Base-by-base conservation (phyloP, 2,888 invertebrate genomes). In the Diadromus collaris region DNA sequence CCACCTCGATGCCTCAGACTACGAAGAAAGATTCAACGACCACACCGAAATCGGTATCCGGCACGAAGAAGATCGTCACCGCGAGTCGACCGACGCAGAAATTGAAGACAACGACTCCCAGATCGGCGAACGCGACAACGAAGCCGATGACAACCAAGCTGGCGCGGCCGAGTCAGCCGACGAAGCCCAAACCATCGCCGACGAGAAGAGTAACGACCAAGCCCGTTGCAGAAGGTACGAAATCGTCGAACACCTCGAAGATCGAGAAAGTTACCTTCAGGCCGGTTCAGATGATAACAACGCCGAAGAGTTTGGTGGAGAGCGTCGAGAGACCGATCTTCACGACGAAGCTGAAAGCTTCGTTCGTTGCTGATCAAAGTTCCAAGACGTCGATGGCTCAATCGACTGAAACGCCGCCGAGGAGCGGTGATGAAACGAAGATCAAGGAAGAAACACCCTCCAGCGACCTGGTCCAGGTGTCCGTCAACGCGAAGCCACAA, bases 271-370 rank as follows among this genome's bases (percentile, higher is more conserved):
- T 90, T 0, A 90, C 90, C 0, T 86, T 90, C 27, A 87, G 85
- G n/a, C 90, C 90, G 0, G 74, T 87, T 4, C 85, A 84, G 10
- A 83, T 85, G 76, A 84, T 85, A 48, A 85, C 85, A 5, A 86
- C 84, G 0, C 83, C 85, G 51, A 89, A 88, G 75, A 78, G 44
- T 58, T 79, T 82, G 21, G 46, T 72, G 3, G 87, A 86, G 0
- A 75, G 21, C 16, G 86, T 85, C 0, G 88, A 90, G 5, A 87
- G 84, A 38, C 87, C 90, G 0, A 82, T 86, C 63, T 89, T 90
- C 63, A 76, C 92, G 48, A 93, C 93, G 3, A 94, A 94, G 90
- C 90, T 94, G 19, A 94, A 94, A 85, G 93, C 94, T 6, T 93
- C 94, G 0, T 91, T 94, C 29, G 85, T 93, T 7, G 92, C 93